Conservation (phyloP, 2,797 vertebrate species). For the Okamejei kenojei region DNA sequence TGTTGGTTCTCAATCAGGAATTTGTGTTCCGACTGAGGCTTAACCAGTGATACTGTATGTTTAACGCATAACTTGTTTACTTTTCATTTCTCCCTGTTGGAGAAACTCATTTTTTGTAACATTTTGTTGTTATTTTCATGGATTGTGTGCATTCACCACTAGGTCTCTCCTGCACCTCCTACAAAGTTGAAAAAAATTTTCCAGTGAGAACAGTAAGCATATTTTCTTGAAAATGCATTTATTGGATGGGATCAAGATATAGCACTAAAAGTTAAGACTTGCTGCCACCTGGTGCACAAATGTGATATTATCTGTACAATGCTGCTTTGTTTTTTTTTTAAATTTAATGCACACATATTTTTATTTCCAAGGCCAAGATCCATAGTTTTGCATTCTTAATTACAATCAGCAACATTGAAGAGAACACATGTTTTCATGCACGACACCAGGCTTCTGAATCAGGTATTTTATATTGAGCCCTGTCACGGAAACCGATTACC, state of each 20-base stretch:
- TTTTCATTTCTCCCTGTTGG: not conserved
- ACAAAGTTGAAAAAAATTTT: not conserved
- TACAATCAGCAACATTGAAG: too few relatives aligned
- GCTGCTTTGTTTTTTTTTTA: too few relatives aligned
- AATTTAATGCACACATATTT: too few relatives aligned
- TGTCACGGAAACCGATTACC: too few relatives aligned
- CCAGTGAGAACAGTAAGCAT: not conserved
- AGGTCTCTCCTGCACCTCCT: not conserved
- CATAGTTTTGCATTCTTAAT: too few relatives aligned
- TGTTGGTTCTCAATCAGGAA: not conserved
- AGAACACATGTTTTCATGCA: too few relatives aligned
- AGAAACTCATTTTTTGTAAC: not conserved
- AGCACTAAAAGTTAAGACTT: not conserved
- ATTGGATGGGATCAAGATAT: not conserved
- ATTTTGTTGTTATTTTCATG: not conserved
- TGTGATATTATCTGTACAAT: not conserved
- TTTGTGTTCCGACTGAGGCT: not conserved
- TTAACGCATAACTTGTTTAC: not conserved
- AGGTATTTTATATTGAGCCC: too few relatives aligned
- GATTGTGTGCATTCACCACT: not conserved
- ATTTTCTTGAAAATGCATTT: not conserved
- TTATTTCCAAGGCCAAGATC: too few relatives aligned
- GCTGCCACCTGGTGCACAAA: constrained; percentile 11
- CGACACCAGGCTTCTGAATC: too few relatives aligned
- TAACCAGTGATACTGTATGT: not conserved